These are phyloP conservation scores for Orthonevra nobilis DNA, from an alignment of 2,888 invertebrate species.

Conservation along the genomic window DNA sequence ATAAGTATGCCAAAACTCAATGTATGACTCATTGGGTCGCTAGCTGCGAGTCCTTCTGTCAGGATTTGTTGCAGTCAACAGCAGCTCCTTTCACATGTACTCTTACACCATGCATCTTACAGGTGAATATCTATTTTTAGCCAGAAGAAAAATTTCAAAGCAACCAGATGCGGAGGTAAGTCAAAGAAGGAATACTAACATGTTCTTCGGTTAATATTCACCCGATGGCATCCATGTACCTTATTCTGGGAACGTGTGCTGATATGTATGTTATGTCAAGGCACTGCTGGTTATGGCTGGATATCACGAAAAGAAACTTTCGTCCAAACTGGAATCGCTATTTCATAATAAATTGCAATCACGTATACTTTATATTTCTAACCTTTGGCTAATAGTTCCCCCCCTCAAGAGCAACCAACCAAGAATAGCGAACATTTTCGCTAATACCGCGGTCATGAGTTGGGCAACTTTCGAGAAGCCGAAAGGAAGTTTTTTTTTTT, in stretches of 20 bases:
- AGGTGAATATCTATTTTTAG: slow-evolving; percentile 26
- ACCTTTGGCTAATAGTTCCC: slow-evolving; percentile 62
- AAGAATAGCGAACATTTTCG: slow-evolving; percentile 27
- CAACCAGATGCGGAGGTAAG: background rate
- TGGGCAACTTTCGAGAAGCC: slow-evolving; percentile 39
- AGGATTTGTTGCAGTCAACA: slow-evolving; percentile 40
- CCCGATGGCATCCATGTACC: background rate
- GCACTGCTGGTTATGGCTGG: slow-evolving; percentile 49
- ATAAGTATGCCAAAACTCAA: slow-evolving; percentile 27
- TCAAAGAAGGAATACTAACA: slow-evolving; percentile 15
- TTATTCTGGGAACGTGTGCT: slow-evolving; percentile 1
- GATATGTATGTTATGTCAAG: slow-evolving; percentile 36
- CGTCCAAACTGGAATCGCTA: slow-evolving; percentile 20
- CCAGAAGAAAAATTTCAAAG: background rate
- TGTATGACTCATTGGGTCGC: slow-evolving; percentile 30
- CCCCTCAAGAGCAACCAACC: slow-evolving; percentile 42
- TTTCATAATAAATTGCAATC: slow-evolving; percentile 68
- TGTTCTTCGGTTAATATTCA: slow-evolving; percentile 45
- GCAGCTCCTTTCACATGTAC: slow-evolving; percentile 19
- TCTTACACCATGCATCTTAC: slow-evolving; percentile 34
- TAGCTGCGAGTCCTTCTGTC: slow-evolving; percentile 22
- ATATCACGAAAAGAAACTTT: slow-evolving; percentile 61
- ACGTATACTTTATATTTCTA: slow-evolving; percentile 67
- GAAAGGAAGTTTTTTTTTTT: slow-evolving; percentile 44
- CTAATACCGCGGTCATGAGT: slow-evolving; percentile 37